Evolutionary conservation across 2,888 invertebrate genomes (phyloP), one percentile per base, ranked within the genome.

Genomic region (Hirudinaria manillensis): DNA sequence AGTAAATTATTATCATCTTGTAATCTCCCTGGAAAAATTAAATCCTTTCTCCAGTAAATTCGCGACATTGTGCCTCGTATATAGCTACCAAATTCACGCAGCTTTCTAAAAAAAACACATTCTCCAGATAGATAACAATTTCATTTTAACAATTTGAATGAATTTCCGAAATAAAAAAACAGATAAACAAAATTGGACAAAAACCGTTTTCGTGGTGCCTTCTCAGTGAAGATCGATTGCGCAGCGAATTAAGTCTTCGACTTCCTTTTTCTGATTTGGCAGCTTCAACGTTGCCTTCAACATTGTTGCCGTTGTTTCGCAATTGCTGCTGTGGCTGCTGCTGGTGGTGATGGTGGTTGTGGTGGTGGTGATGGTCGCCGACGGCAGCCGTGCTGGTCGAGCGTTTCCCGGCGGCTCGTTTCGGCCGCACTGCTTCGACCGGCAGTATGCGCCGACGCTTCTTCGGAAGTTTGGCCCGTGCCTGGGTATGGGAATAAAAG

Each of bases 401-500:
- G 32, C 68, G 68, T 36, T 68, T 68, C 34, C 68, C 68, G 68
- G 68, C 66, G 0, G 36, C 6, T 66, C 74, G 38, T 36, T 74
- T 74, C 27, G 74, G 74, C 13, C 74, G 34, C 45, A 74, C 66
- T 2, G 74, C 61, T 45, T 74, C 74, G 1, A 66, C 65, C 10
- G 74, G 74, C 38, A 74, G 45, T 3, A 74, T 56, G 34, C 74
- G 36, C 10, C 74, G 74, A 0, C 74, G 38, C 51, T 74, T 74
- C 51, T 74, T 74, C 2, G 74, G 74, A n/a, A 74, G 74, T 56
- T 74, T 74, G 27, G 74, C 74, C 27, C 74, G 3, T 19, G 74
- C 74, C 51, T 74, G 36, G 27, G 74, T 74, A 29, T 74, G 74
- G 32, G 74, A 74, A 56, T 74, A 74, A 56, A 74, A 74, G 66